These are phyloP conservation scores for Cochlearius cochlearius DNA, from an alignment of 2,113 vertebrate genomes.

Conservation along the genomic window DNA sequence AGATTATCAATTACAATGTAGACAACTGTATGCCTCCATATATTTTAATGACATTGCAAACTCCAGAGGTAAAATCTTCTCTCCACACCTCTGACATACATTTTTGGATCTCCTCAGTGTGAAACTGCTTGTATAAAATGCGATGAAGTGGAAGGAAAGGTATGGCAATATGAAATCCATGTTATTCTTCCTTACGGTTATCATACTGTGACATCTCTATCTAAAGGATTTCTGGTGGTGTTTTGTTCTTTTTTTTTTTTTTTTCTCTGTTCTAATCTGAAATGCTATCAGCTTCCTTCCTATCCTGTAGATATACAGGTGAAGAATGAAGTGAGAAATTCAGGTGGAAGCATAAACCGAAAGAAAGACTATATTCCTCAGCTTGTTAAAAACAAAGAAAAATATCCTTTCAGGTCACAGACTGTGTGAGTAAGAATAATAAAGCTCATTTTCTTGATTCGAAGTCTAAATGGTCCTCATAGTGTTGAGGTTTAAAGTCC, in stretches of 20 bases:
- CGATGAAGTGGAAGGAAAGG: background rate
- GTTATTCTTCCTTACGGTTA: background rate
- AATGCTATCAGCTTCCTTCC: background rate
- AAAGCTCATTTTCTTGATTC: background rate
- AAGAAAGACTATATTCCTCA: background rate
- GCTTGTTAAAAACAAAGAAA: background rate
- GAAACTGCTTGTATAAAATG: background rate
- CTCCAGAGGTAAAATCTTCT: background rate
- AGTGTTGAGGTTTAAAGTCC: background rate
- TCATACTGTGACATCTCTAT: background rate
- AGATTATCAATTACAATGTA: background rate
- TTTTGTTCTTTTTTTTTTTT: background rate
- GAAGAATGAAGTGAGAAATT: background rate
- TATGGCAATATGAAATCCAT: background rate
- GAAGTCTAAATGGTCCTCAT: background rate
- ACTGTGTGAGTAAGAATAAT: background rate
- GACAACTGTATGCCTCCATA: background rate
- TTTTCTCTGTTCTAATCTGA: background rate
- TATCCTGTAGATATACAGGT: background rate
- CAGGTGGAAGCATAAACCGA: background rate
- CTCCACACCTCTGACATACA: background rate
- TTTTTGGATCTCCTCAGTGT: background rate
- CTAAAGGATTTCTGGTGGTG: background rate
- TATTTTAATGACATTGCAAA: background rate
- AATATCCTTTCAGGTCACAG: background rate